phyloP scores from a whole-genome alignment of 1,140 invertebrate species.

The Hylaeus anthracinus region DNA sequence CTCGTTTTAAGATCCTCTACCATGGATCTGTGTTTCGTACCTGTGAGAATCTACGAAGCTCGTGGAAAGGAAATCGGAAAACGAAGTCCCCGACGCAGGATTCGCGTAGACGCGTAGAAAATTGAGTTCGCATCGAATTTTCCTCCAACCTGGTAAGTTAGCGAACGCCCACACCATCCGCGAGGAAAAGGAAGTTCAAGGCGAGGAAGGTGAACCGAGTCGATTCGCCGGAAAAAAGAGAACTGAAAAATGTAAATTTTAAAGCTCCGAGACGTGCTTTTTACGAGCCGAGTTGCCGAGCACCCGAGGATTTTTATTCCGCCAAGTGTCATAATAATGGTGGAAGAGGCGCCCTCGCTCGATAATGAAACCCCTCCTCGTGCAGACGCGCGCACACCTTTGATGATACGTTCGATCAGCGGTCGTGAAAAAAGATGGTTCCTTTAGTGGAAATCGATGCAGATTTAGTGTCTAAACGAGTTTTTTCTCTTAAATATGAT shows the following conservation, averaged over 20 bases:
- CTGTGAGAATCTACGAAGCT: no score
- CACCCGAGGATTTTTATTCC: constrained; percentile 17
- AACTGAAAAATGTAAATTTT: constrained; percentile 21
- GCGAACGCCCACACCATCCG: not conserved
- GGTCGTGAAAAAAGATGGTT: constrained; percentile 16
- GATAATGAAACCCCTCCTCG: constrained; percentile 31
- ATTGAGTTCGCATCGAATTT: constrained; percentile 14
- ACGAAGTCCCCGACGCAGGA: not conserved
- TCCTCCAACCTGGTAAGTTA: not conserved
- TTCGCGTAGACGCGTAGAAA: constrained; percentile 8
- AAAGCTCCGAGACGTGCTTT: not conserved
- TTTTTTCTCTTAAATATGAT: no score
- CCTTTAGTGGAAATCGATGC: not conserved
- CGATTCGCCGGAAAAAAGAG: constrained; percentile 2
- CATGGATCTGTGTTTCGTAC: no score
- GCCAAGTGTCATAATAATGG: not conserved
- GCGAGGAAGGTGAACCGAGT: not conserved
- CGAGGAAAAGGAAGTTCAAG: not conserved
- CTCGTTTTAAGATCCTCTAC: no score
- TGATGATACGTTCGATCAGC: constrained; percentile 17
- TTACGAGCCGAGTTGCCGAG: not conserved
- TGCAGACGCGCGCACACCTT: constrained; percentile 22
- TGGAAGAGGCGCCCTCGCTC: constrained; percentile 11
- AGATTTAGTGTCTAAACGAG: no score
- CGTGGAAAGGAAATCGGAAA: no score